Percentiles rank a stretch among this genome's conserved stretches.
Evolutionary conservation across 2,888 invertebrate species (phyloP).

Genomic region (Amphipoea oculea): DNA sequence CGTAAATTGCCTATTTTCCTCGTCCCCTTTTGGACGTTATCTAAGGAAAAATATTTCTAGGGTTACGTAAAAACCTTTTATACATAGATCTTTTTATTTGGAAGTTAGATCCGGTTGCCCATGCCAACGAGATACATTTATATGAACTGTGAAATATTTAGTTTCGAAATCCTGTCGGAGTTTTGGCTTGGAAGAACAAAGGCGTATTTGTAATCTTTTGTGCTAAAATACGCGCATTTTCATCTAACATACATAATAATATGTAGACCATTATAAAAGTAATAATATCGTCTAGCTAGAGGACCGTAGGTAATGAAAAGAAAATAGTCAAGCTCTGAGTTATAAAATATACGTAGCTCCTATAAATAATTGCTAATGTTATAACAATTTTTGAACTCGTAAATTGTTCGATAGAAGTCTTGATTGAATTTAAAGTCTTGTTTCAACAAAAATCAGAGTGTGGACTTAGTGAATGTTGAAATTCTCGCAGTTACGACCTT

Average conservation of each 20-base stretch:
- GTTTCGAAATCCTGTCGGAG: slow-evolving; percentile 16
- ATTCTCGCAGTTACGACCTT: slow-evolving; percentile 33
- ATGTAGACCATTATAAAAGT: neutral
- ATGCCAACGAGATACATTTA: slow-evolving; percentile 45
- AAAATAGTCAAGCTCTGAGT: neutral
- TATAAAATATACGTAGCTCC: neutral
- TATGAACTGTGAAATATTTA: slow-evolving; percentile 34
- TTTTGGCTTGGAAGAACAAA: neutral
- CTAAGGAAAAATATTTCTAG: slow-evolving; percentile 44
- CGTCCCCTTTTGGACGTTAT: slow-evolving; percentile 29
- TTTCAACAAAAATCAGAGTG: slow-evolving; percentile 45
- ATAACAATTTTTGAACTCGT: slow-evolving; percentile 20
- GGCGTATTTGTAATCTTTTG: neutral
- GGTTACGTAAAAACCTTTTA: slow-evolving; percentile 49
- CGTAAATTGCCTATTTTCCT: slow-evolving; percentile 67
- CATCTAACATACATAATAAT: too few species aligned
- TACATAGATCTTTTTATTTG: slow-evolving; percentile 40
- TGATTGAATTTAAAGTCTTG: slow-evolving; percentile 59
- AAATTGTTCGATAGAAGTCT: slow-evolving; percentile 23
- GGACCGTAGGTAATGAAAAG: neutral
- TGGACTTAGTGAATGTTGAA: slow-evolving; percentile 47
- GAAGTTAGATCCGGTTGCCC: slow-evolving; percentile 22
- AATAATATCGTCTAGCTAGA: neutral
- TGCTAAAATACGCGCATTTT: neutral
- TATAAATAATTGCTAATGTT: neutral